Base-by-base conservation (phyloP, 2,113 vertebrate species). In the Megaleporinus macrocephalus region DNA sequence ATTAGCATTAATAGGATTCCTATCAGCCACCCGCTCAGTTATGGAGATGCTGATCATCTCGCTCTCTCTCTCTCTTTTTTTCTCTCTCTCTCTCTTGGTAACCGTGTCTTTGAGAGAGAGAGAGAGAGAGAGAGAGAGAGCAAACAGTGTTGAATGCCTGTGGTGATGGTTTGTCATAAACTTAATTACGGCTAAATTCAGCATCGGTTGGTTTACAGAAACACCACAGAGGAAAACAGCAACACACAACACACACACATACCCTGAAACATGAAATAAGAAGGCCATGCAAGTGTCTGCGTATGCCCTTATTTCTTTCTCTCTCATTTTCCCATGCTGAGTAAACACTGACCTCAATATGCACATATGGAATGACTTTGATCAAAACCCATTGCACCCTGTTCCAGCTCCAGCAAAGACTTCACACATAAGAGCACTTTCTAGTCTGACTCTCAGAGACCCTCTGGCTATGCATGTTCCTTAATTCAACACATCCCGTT, bases 141-240 rank as follows among this genome's bases (percentile, higher is more conserved):
- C 73, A 59, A 78, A 68, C 69, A 63, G 41, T 59, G 70, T 57
- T 41, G 33, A 29, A 69, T 26, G 73, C 86, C 69, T 80, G 83
- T 69, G 73, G 86, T 72, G 80, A 65, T 12, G 63, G 73, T 63
- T 85, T 81, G 78, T 71, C 75, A 74, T 85, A 75, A 87, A 75
- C 57, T 62, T 87, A 87, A 87, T 87, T 87, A 87, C 53, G 73
- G 44, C 76, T 75, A 85, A 83, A 87, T 80, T 85, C 80, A 82
- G 77, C 83, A 61, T 66, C 9, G 36, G 59, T 72, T 75, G 30
- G 59, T 82, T 82, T 77, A 83, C 22, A 73, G 47, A 83, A 53
- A 84, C 77, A 76, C 78, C 63, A 69, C 44, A 51, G 63, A 76
- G 83, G 36, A 41, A 80, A 84, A 68, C 36, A 59, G 57, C 30